phyloP scores from a whole-genome alignment of 2,888 invertebrate species.

The Pelosia muscerda region DNA sequence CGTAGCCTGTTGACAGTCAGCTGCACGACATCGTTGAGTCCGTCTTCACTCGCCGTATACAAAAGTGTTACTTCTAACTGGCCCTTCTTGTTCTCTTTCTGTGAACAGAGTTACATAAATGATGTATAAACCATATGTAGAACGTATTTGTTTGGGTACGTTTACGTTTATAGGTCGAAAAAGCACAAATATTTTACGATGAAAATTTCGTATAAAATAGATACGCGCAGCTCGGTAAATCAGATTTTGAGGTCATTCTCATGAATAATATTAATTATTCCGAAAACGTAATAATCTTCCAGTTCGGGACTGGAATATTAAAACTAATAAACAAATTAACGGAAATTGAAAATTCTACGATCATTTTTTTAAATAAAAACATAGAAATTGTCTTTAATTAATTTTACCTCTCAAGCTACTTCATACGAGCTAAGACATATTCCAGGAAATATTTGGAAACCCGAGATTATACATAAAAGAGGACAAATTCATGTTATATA shows the following conservation, averaged over 20 bases:
- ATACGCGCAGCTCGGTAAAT: not conserved
- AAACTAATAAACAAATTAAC: not conserved
- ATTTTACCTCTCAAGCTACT: no score
- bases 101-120: conserved; percentile 44
- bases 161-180: no score
- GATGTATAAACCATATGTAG: not conserved
- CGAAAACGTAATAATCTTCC: not conserved
- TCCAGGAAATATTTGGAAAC: no score
- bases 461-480: no score
- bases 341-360: not conserved
- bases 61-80: conserved; percentile 89
- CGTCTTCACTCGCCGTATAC: conserved; percentile 89
- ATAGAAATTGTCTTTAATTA: not conserved
- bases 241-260: not conserved
- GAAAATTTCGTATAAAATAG: not conserved
- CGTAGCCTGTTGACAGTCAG: conserved; percentile 88
- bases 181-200: not conserved
- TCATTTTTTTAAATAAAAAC: not conserved
- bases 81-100: conserved; percentile 90
- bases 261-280: not conserved
- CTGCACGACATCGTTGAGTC: conserved; percentile 88
- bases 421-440: no score
- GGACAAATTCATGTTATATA: no score
- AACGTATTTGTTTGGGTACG: not conserved
- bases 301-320: not conserved